A percentile compares a stretch with the other conserved stretches of the same genome.
Conservation (phyloP, 2,888 invertebrate genomes). For the Eubasilissa splendida region DNA sequence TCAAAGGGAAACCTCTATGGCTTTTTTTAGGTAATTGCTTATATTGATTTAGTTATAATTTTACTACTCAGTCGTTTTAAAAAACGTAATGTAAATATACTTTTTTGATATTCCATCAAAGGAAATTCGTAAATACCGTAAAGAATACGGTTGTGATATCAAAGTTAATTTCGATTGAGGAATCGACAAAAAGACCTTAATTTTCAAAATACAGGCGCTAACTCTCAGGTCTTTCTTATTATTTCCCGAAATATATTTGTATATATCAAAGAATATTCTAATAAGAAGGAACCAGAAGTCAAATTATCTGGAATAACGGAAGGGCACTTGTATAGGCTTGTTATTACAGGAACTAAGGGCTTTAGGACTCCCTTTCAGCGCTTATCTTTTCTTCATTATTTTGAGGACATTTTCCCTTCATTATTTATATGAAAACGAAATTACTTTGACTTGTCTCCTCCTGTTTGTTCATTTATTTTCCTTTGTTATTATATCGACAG, state of each 20-base stretch:
- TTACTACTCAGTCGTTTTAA: too few species aligned
- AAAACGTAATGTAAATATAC: too few species aligned
- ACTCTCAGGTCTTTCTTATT: conserved; percentile 17
- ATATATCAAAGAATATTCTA: conserved; percentile 51
- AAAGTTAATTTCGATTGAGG: conserved; percentile 15
- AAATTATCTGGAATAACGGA: conserved; percentile 27
- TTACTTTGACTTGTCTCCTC: conserved; percentile 36
- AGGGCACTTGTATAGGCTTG: conserved; percentile 24
- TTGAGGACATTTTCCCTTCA: conserved; percentile 49
- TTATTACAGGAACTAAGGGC: conserved; percentile 21
- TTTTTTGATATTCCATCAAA: neutral
- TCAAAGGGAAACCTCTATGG: too few species aligned
- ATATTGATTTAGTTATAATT: too few species aligned
- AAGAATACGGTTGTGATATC: neutral
- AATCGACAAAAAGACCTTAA: conserved; percentile 34
- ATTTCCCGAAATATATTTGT: neutral
- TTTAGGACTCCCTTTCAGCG: conserved; percentile 32
- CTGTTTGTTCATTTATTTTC: conserved; percentile 4
- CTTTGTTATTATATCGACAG: neutral
- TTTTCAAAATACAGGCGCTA: conserved; percentile 37
- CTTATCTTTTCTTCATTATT: conserved; percentile 48
- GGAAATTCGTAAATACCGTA: neutral
- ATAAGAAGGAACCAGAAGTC: conserved; percentile 42
- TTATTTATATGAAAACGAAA: conserved; percentile 49
- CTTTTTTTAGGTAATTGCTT: too few species aligned